Evolutionary conservation across 2,113 vertebrate genomes (phyloP).

Genomic region (Macheiramphus alcinus): DNA sequence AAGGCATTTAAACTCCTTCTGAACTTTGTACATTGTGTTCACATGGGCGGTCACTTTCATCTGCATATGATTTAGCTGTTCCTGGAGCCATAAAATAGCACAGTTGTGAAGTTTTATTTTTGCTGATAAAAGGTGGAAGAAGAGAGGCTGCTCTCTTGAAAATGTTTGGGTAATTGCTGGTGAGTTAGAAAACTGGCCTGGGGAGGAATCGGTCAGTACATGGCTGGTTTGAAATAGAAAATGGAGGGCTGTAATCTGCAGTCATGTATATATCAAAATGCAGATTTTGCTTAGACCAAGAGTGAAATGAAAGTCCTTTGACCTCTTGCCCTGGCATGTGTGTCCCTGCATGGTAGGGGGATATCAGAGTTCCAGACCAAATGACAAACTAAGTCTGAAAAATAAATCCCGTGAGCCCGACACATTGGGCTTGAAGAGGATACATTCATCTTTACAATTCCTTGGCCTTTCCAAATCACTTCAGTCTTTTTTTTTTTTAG

Average conservation of each 20-base stretch:
- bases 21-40: not conserved
- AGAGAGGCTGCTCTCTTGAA: not conserved
- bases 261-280: not conserved
- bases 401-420: not conserved
- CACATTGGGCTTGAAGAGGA: not conserved
- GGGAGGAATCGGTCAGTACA: not conserved
- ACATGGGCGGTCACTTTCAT: not conserved
- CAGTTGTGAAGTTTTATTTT: not conserved
- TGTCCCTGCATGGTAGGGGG: not conserved
- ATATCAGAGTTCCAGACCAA: not conserved
- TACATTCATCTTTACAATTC: not conserved
- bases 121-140: not conserved
- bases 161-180: not conserved
- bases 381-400: not conserved
- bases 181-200: not conserved
- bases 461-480: not conserved
- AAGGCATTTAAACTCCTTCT: not conserved
- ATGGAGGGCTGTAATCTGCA: not conserved
- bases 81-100: not conserved
- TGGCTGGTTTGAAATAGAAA: not conserved
- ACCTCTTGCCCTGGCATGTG: not conserved
- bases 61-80: not conserved
- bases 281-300: not conserved
- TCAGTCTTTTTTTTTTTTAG: not conserved
- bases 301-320: not conserved